Evolutionary conservation across 2,888 invertebrate genomes (phyloP).

Genomic region (Drosophila stalkeri): DNA sequence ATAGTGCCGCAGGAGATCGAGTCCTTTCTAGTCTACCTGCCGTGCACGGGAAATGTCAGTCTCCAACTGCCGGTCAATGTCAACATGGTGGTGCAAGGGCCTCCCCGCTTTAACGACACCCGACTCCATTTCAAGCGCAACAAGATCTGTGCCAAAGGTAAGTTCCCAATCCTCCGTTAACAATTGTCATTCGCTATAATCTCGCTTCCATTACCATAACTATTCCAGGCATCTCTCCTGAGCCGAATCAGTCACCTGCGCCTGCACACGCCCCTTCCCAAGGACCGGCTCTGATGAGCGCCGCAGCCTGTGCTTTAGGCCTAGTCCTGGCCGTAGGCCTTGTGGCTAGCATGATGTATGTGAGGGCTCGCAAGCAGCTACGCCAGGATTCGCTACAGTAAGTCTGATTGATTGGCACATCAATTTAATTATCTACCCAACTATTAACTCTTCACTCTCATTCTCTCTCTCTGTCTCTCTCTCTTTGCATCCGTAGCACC

Average conservation of each 20-base stretch:
- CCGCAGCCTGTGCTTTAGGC: slow-evolving; percentile 91
- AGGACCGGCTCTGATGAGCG: slow-evolving; percentile 91
- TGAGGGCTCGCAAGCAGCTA: slow-evolving; percentile 84
- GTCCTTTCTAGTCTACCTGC: slow-evolving; percentile 91
- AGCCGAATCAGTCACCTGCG: slow-evolving; percentile 90
- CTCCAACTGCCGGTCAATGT: slow-evolving; percentile 93
- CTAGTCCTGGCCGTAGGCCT: slow-evolving; percentile 82
- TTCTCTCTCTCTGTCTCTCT: not conserved
- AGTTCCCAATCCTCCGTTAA: slow-evolving; percentile 23
- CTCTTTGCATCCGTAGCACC: slow-evolving; percentile 86
- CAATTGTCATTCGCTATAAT: not conserved
- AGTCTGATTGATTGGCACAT: slow-evolving; percentile 58
- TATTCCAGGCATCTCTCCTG: slow-evolving; percentile 85
- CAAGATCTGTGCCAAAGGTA: slow-evolving; percentile 94
- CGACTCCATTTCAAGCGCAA: slow-evolving; percentile 92
- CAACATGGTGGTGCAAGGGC: slow-evolving; percentile 92
- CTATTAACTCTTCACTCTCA: slow-evolving; percentile 1
- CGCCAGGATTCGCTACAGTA: slow-evolving; percentile 84
- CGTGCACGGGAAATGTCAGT: slow-evolving; percentile 92
- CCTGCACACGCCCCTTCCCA: slow-evolving; percentile 89
- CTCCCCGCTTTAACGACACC: slow-evolving; percentile 90
- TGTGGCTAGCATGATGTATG: slow-evolving; percentile 85
- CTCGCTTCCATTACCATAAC: slow-evolving; percentile 33
- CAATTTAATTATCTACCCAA: slow-evolving; percentile 21
- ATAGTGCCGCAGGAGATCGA: slow-evolving; percentile 91